Percentiles rank a stretch among this genome's conserved stretches.
Evolutionary conservation across 2,797 vertebrate genomes (phyloP).

Genomic region (Melanotaenia parkinsoni): DNA sequence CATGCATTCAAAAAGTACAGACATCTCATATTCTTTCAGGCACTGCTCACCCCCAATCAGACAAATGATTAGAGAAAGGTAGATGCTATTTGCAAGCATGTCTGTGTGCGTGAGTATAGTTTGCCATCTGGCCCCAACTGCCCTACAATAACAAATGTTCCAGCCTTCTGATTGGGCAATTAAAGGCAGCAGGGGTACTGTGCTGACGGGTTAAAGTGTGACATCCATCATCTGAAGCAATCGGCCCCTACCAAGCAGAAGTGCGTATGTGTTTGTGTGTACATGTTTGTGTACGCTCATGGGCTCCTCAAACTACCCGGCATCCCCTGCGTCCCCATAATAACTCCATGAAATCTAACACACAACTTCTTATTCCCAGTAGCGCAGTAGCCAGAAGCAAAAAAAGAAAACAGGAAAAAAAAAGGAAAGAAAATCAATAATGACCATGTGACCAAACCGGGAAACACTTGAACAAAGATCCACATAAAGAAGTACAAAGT

Average conservation of each 20-base stretch:
- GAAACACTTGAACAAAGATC: conserved; percentile 44
- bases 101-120: conserved; percentile 41
- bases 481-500: conserved; percentile 18
- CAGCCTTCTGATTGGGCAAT: conserved; percentile 82
- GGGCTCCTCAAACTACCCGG: conserved; percentile 58
- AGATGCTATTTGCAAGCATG: conserved; percentile 21
- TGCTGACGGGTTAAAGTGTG: conserved; percentile 79
- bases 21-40: conserved; percentile 47
- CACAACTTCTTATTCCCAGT: conserved; percentile 71
- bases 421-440: conserved; percentile 53
- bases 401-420: neutral
- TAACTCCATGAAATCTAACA: conserved; percentile 77
- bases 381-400: conserved; percentile 60
- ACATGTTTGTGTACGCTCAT: conserved; percentile 39
- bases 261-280: conserved; percentile 45
- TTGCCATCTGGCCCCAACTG: conserved; percentile 78
- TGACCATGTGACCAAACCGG: conserved; percentile 63
- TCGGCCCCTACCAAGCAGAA: conserved; percentile 70
- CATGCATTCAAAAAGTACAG: conserved; percentile 33
- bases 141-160: conserved; percentile 80
- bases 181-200: conserved; percentile 82
- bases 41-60: conserved; percentile 55
- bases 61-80: conserved; percentile 63
- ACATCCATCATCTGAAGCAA: conserved; percentile 84
- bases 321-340: conserved; percentile 71